Percentiles rank a stretch among this genome's conserved stretches.
These are phyloP conservation scores for Temnothorax longispinosus DNA, from an alignment of 1,140 invertebrate species.

Conservation along the genomic window DNA sequence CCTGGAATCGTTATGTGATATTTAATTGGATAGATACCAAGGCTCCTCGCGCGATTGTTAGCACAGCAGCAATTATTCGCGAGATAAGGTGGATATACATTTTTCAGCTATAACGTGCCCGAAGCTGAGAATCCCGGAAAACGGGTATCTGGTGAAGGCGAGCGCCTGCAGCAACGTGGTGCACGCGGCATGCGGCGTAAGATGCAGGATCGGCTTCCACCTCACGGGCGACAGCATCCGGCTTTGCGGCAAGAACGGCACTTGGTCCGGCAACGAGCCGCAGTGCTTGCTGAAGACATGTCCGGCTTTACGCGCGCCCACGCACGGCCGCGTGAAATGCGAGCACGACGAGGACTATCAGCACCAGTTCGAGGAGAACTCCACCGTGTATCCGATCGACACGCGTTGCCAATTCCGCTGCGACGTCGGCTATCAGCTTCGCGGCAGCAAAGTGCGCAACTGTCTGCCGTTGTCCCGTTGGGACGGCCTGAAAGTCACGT, in stretches of 20 bases:
- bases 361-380: constrained; percentile 50
- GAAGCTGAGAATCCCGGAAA: constrained; percentile 86
- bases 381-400: constrained; percentile 85
- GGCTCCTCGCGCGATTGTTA: not conserved
- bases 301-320: constrained; percentile 85
- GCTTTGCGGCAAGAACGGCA: constrained; percentile 88
- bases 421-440: constrained; percentile 88
- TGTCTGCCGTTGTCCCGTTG: constrained; percentile 90
- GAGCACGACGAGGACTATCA: constrained; percentile 84
- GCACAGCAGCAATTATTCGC: not conserved
- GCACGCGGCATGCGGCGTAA: constrained; percentile 90
- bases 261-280: constrained; percentile 89
- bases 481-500: constrained; percentile 89
- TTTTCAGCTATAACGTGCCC: constrained; percentile 88
- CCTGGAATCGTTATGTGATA: not conserved
- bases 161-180: constrained; percentile 88
- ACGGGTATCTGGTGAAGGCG: constrained; percentile 90
- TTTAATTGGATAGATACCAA: not conserved
- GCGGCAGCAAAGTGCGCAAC: constrained; percentile 88
- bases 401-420: constrained; percentile 89
- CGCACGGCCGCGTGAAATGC: constrained; percentile 88
- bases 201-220: constrained; percentile 89
- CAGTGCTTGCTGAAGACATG: constrained; percentile 89
- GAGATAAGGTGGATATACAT: not conserved
- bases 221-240: constrained; percentile 89